phyloP scores from a whole-genome alignment of 2,888 invertebrate genomes.

The Polydesmus complanatus region DNA sequence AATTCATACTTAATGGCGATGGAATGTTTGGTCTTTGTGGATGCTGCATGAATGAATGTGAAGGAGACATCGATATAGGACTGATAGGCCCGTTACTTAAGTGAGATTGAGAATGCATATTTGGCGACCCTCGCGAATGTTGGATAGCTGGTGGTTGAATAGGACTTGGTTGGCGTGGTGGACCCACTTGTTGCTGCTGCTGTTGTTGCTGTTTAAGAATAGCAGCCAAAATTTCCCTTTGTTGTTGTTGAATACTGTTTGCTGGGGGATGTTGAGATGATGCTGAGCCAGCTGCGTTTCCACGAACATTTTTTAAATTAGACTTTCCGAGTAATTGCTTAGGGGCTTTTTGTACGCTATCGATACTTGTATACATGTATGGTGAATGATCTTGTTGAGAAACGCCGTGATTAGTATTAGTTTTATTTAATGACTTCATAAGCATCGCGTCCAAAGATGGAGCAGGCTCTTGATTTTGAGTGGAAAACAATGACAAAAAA shows the following conservation, averaged over 20 bases:
- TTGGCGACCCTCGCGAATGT: slow-evolving; percentile 14
- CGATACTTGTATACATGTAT: too few species aligned
- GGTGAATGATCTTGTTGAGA: too few species aligned
- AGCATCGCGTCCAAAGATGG: neutral
- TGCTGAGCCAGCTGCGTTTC: too few species aligned
- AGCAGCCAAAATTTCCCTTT: slow-evolving; percentile 53
- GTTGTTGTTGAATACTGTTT: slow-evolving; percentile 25
- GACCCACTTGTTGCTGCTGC: slow-evolving; percentile 18
- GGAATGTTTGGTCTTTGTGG: slow-evolving; percentile 47
- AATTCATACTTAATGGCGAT: slow-evolving; percentile 42
- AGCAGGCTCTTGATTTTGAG: neutral
- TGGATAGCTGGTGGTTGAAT: slow-evolving; percentile 13
- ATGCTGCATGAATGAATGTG: slow-evolving; percentile 27
- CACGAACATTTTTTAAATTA: too few species aligned
- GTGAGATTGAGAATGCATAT: neutral
- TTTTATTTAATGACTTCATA: neutral
- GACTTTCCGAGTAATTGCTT: too few species aligned
- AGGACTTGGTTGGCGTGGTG: slow-evolving; percentile 2
- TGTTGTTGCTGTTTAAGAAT: slow-evolving; percentile 44
- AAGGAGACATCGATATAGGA: slow-evolving; percentile 22
- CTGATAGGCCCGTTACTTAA: slow-evolving; percentile 5
- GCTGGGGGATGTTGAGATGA: neutral
- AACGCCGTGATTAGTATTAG: neutral
- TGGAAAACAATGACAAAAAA: neutral
- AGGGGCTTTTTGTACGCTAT: neutral